These are phyloP conservation scores for Xerus inauris DNA, from an alignment of 2,113 vertebrate species.

Conservation along the genomic window DNA sequence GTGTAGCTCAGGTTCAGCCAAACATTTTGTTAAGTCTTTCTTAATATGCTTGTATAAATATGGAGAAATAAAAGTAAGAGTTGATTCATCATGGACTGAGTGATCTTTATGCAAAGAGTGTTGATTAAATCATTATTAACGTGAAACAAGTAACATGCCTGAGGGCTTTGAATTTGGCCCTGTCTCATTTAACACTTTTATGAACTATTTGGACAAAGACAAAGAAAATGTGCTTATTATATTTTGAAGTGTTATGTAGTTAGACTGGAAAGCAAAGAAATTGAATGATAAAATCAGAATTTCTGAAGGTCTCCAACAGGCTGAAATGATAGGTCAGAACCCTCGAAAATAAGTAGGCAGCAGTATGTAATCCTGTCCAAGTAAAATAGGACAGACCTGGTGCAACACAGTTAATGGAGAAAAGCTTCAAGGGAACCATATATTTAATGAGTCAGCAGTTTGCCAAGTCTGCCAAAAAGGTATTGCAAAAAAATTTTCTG, in stretches of 20 bases:
- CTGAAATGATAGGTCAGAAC: background rate
- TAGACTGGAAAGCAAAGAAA: background rate
- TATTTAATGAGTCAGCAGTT: conserved; percentile 15
- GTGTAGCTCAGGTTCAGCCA: background rate
- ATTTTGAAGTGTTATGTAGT: background rate
- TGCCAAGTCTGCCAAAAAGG: background rate
- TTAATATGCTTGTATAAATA: background rate
- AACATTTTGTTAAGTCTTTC: conserved; percentile 32
- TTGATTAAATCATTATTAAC: conserved; percentile 12
- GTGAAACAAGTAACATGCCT: background rate
- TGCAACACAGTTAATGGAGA: background rate
- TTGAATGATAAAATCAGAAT: background rate
- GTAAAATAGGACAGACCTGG: background rate
- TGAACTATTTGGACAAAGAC: conserved; percentile 2
- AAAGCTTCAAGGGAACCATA: background rate
- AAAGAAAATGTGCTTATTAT: conserved; percentile 3
- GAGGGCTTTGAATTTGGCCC: background rate
- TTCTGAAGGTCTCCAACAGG: background rate
- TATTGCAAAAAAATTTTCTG: background rate
- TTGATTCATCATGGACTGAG: conserved; percentile 39
- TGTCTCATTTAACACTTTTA: background rate
- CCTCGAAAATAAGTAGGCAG: background rate
- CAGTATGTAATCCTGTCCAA: background rate
- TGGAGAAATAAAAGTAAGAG: conserved; percentile 29
- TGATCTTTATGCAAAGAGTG: background rate